Conservation (phyloP, 2,113 vertebrate genomes). For the Coturnix japonica region DNA sequence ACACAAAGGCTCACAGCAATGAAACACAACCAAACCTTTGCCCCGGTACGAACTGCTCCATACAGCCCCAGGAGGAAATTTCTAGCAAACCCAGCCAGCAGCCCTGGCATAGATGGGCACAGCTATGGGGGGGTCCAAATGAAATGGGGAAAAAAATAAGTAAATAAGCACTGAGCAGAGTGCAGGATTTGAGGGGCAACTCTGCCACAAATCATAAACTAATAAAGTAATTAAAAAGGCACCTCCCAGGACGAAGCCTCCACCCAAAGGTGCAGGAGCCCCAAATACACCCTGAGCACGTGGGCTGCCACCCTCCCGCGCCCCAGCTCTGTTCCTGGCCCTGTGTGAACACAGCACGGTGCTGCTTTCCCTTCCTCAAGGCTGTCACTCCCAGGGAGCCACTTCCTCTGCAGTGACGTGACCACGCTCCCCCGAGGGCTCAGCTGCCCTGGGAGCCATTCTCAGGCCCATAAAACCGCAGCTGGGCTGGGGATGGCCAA, state of each 20-base stretch:
- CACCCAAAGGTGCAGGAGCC: background rate
- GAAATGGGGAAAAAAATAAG: background rate
- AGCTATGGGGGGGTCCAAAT: background rate
- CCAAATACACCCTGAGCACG: accelerated
- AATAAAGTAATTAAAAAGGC: background rate
- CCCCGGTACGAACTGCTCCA: background rate
- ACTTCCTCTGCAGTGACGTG: constrained; percentile 22
- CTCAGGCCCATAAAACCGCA: constrained; percentile 52
- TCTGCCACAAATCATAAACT: background rate
- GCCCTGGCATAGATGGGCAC: background rate
- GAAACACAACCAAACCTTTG: background rate
- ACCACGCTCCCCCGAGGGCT: constrained; percentile 27
- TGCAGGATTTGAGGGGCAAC: background rate
- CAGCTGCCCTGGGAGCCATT: background rate
- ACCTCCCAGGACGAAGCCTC: background rate
- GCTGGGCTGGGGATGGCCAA: accelerated
- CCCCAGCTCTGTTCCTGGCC: background rate
- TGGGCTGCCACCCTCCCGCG: accelerated
- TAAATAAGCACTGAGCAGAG: background rate
- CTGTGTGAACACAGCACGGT: background rate
- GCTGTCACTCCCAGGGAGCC: background rate
- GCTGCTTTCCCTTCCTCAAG: background rate
- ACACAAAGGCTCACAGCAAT: background rate
- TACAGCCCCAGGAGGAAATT: background rate
- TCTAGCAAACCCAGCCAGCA: background rate